Percentiles rank a stretch among this genome's conserved stretches.
Evolutionary conservation across 2,113 vertebrate species (phyloP).

Genomic region (Sialia sialis): DNA sequence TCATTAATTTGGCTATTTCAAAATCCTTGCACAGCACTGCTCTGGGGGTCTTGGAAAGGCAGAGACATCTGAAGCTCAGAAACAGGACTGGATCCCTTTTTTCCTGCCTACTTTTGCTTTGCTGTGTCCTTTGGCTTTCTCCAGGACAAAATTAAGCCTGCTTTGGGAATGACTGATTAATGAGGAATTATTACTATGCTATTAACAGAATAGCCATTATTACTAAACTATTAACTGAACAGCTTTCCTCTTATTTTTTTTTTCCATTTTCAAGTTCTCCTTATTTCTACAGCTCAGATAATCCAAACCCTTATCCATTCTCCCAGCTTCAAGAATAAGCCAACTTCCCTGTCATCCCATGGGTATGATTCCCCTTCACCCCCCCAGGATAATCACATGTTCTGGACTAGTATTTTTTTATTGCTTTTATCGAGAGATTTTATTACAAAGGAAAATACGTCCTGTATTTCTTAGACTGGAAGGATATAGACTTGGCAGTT

Average conservation of each 20-base stretch:
- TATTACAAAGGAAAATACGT: conserved; percentile 62
- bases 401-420: conserved; percentile 22
- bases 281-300: not conserved
- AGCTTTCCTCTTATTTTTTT: not conserved
- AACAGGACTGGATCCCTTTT: not conserved
- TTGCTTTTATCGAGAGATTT: conserved; percentile 56
- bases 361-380: conserved; percentile 22
- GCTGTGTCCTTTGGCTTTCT: not conserved
- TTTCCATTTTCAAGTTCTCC: not conserved
- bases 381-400: conserved; percentile 49
- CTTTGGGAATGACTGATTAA: not conserved
- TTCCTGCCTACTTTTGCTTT: not conserved
- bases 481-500: conserved; percentile 30
- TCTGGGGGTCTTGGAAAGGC: conserved; percentile 12
- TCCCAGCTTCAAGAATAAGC: not conserved
- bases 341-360: conserved; percentile 32
- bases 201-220: not conserved
- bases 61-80: not conserved
- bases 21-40: not conserved
- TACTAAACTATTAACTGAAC: not conserved
- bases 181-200: not conserved
- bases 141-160: not conserved
- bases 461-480: conserved; percentile 5
- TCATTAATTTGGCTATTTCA: not conserved
- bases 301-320: not conserved